These are phyloP conservation scores for Loriculus beryllinus DNA, from an alignment of 2,797 vertebrate species.

Conservation along the genomic window DNA sequence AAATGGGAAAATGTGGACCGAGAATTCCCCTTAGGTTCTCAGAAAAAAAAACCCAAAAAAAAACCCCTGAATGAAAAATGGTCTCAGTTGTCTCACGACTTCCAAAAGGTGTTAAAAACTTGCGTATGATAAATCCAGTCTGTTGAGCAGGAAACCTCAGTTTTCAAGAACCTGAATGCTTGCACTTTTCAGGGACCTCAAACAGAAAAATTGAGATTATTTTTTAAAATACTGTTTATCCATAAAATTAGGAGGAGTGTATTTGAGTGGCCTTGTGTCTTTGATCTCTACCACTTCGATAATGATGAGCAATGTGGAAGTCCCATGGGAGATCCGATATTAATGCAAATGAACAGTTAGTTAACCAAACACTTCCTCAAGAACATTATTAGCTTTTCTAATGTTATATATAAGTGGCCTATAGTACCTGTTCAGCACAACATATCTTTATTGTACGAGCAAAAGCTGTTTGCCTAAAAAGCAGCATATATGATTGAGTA, in stretches of 20 bases:
- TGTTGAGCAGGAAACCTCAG: not conserved
- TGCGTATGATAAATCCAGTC: not conserved
- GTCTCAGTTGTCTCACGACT: not conserved
- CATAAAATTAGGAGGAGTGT: not conserved
- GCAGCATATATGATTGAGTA: slow-evolving; percentile 49
- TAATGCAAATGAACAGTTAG: slow-evolving; percentile 33
- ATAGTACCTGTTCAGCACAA: slow-evolving; percentile 76
- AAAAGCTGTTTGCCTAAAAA: slow-evolving; percentile 74
- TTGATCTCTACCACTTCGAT: slow-evolving; percentile 15
- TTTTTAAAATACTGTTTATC: not conserved
- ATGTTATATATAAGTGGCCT: slow-evolving; percentile 61
- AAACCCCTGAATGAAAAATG: not conserved
- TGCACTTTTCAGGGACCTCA: not conserved
- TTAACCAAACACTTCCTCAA: slow-evolving; percentile 31
- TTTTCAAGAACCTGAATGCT: not conserved
- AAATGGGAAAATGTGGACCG: not conserved
- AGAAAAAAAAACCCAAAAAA: not conserved
- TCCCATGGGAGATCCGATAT: not conserved
- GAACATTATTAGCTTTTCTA: not conserved
- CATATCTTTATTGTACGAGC: slow-evolving; percentile 79
- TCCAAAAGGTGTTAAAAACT: not conserved
- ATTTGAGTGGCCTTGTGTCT: slow-evolving; percentile 48
- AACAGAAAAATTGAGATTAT: not conserved
- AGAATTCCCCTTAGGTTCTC: not conserved
- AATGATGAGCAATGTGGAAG: slow-evolving; percentile 7